Percentiles rank a stretch among this genome's conserved stretches.
Evolutionary conservation across 2,113 vertebrate species (phyloP).

Genomic region (Epinephelus lanceolatus): DNA sequence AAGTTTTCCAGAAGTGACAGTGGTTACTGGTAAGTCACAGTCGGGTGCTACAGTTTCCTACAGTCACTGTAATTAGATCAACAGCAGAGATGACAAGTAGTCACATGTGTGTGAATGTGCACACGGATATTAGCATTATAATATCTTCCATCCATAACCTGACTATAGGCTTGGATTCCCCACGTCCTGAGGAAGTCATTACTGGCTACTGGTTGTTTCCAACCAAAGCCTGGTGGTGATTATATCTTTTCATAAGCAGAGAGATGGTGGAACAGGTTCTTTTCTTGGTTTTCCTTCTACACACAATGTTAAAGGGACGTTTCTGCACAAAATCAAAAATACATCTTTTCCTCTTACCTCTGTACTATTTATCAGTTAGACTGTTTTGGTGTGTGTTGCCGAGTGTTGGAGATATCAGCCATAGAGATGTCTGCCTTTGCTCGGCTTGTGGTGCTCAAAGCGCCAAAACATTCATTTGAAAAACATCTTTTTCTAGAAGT

Average conservation of each 20-base stretch:
- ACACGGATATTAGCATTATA: constrained; percentile 28
- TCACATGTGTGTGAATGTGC: constrained; percentile 1
- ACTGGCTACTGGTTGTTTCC: constrained; percentile 10
- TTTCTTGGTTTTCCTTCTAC: constrained; percentile 21
- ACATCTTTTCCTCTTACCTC: too few species aligned
- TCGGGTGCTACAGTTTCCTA: constrained; percentile 40
- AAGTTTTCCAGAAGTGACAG: constrained; percentile 49
- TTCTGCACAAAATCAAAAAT: too few species aligned
- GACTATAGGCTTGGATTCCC: constrained; percentile 38
- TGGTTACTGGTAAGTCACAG: constrained; percentile 48
- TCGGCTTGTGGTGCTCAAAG: too few species aligned
- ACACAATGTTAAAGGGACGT: too few species aligned
- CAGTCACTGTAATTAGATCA: constrained; percentile 41
- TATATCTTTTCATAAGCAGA: constrained; percentile 3
- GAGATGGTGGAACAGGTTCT: constrained; percentile 20
- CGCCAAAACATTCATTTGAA: too few species aligned
- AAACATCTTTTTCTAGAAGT: too few species aligned
- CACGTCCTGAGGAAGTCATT: constrained; percentile 40
- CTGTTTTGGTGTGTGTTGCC: too few species aligned
- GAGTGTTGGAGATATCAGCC: too few species aligned
- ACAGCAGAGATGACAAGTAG: constrained; percentile 28
- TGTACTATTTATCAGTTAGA: too few species aligned
- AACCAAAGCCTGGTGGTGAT: constrained; percentile 24
- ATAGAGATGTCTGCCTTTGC: too few species aligned
- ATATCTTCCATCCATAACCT: constrained; percentile 29